Conservation (phyloP, 2,113 vertebrate genomes). For the Riparia riparia region DNA sequence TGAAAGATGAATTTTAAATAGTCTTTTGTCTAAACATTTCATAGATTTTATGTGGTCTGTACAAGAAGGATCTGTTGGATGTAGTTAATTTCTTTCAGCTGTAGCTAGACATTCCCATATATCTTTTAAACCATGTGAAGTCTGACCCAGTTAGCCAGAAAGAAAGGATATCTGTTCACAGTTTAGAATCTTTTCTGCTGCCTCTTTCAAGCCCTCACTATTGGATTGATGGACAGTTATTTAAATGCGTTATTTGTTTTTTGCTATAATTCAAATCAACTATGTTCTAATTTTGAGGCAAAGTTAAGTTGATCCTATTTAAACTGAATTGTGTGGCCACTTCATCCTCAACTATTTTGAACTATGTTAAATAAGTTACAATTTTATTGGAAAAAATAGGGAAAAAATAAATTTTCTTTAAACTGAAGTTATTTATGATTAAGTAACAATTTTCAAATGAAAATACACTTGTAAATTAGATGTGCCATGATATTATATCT, state of each 20-base stretch:
- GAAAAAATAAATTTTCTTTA: constrained; percentile 32
- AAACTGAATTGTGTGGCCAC: constrained; percentile 49
- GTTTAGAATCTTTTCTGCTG: constrained; percentile 28
- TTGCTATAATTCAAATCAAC: constrained; percentile 22
- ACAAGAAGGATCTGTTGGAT: neutral
- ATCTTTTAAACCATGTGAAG: constrained; percentile 1
- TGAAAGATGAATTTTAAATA: neutral
- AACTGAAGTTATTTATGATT: neutral
- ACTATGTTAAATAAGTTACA: constrained; percentile 53
- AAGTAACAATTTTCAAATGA: neutral
- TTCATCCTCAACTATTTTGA: constrained; percentile 55
- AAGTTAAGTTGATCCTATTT: constrained; percentile 47
- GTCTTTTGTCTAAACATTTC: neutral
- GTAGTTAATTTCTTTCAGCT: constrained; percentile 40
- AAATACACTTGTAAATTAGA: neutral
- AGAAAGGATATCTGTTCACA: constrained; percentile 27
- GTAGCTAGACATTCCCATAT: neutral
- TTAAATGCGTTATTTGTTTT: neutral
- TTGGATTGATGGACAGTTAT: neutral
- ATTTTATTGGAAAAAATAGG: constrained; percentile 55
- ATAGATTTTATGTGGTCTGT: neutral
- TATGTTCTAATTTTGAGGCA: constrained; percentile 47
- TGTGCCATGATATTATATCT: neutral
- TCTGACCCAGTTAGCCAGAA: neutral
- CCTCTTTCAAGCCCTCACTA: neutral